Base-by-base conservation (phyloP, 2,888 invertebrate genomes). In the Amitus sp. region DNA sequence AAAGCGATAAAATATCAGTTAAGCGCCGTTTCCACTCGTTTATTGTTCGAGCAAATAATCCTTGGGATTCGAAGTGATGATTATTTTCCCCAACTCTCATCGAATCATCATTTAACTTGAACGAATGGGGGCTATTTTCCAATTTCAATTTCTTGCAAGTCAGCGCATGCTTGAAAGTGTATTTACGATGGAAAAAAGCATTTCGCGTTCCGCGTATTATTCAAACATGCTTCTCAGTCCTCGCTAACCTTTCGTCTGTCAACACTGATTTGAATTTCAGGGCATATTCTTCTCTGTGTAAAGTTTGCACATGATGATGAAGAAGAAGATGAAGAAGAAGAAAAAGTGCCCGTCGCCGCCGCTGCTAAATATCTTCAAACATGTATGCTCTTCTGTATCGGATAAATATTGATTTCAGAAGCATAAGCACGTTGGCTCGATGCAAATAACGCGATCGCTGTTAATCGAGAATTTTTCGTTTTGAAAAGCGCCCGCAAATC, bases 191-290 rank as follows among this genome's bases (percentile, higher is more conserved):
- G 13, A 23, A 19, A 23, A 43, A 43, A 18, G 19, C 42, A n/a
- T 42, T 42, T 34, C 13, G 13, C 34, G 13, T 34, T 58, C 18
- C 50, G 57, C 40, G 52, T 48, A 48, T 37, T 42, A 43, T 27
- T 47, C 58, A 59, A 59, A 63, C 48, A 58, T 23, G 19, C 34
- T 27, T 39, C 39, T 39, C n/a, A 39, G 23, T 13, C 4, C 23
- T 43, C 43, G 43, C 43, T 27, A 27, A 27, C 43, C 43, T 34
- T 34, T 33, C 28, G 55, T 59, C 42, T 52, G 59, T 63, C 63
- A 59, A 63, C 59, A 63, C 12, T 59, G 63, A 59, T 63, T 63
- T 63, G 59, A 63, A 63, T 63, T 63, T 59, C 49, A 63, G 55
- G 59, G 59, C 46, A 34, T 34, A n/a, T n/a, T n/a, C n/a, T 47